A percentile compares a stretch with the other conserved stretches of the same genome.
Conservation (phyloP, 2,113 vertebrate genomes). For the Hiodon tergisus region DNA sequence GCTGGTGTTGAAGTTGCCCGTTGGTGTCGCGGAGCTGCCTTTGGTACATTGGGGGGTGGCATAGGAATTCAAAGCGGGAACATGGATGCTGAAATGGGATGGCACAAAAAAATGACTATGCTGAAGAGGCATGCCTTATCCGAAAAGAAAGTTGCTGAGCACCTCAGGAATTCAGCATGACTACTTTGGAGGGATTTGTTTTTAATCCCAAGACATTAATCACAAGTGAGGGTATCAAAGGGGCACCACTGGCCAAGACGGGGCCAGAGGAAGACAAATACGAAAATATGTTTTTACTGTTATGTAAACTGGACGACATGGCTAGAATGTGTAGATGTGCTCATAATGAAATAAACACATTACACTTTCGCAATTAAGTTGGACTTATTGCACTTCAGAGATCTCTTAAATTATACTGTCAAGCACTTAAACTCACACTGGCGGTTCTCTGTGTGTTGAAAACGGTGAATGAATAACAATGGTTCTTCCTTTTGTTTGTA, state of each 20-base stretch:
- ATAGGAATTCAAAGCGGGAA: too few relatives aligned
- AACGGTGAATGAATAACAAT: too few relatives aligned
- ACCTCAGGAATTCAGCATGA: slow-evolving; percentile 55
- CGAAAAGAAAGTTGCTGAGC: slow-evolving; percentile 44
- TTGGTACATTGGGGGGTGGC: too few relatives aligned
- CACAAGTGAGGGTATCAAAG: slow-evolving; percentile 46
- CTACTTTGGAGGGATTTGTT: slow-evolving; percentile 50
- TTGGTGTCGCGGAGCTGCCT: too few relatives aligned
- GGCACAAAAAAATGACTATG: slow-evolving; percentile 22
- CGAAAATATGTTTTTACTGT: slow-evolving; percentile 45
- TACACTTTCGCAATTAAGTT: neutral
- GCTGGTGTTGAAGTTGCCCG: too few relatives aligned
- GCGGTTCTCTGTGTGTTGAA: too few relatives aligned
- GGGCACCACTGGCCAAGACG: slow-evolving; percentile 37
- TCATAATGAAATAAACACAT: neutral
- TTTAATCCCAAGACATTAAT: slow-evolving; percentile 61
- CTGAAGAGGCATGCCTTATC: slow-evolving; percentile 45
- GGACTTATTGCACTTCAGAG: neutral
- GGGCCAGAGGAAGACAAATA: slow-evolving; percentile 44
- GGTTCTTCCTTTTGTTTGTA: too few relatives aligned
- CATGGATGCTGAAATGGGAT: too few relatives aligned
- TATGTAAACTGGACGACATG: neutral
- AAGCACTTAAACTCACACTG: too few relatives aligned
- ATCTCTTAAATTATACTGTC: neutral
- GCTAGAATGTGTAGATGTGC: neutral